Evolutionary conservation across 2,113 vertebrate species (phyloP).

Genomic region (Ictalurus punctatus): DNA sequence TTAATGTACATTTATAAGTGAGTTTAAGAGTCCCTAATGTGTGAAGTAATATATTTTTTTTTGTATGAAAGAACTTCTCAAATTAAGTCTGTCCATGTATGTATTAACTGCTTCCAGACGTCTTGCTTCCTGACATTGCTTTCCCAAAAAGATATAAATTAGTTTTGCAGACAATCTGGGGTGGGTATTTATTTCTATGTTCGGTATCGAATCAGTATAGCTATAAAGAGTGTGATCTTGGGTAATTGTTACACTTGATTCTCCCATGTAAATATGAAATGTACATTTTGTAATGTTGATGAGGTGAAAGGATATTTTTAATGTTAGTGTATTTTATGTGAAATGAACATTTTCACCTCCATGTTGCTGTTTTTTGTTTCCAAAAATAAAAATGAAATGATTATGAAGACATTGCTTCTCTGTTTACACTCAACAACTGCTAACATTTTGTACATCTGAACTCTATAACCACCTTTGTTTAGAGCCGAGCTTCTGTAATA

Average conservation of each 20-base stretch:
- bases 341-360: conserved; percentile 62
- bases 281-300: conserved; percentile 83
- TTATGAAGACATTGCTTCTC: conserved; percentile 56
- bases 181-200: conserved; percentile 29
- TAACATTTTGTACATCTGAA: background rate
- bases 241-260: conserved; percentile 56
- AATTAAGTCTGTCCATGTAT: background rate
- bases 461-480: background rate
- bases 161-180: background rate
- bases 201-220: background rate
- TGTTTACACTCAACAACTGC: background rate
- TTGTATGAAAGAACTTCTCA: background rate
- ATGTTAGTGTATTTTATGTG: conserved; percentile 80
- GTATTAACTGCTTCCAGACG: background rate
- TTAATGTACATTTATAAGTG: background rate
- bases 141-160: background rate
- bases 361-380: conserved; percentile 64
- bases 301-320: conserved; percentile 82
- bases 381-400: conserved; percentile 41
- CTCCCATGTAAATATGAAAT: conserved; percentile 70
- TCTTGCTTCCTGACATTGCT: background rate
- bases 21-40: conserved; percentile 6
- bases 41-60: background rate
- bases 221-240: background rate
- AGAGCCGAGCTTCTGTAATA: background rate